Evolutionary conservation across 2,797 vertebrate genomes (phyloP).

Genomic region (Eremophila alpestris): DNA sequence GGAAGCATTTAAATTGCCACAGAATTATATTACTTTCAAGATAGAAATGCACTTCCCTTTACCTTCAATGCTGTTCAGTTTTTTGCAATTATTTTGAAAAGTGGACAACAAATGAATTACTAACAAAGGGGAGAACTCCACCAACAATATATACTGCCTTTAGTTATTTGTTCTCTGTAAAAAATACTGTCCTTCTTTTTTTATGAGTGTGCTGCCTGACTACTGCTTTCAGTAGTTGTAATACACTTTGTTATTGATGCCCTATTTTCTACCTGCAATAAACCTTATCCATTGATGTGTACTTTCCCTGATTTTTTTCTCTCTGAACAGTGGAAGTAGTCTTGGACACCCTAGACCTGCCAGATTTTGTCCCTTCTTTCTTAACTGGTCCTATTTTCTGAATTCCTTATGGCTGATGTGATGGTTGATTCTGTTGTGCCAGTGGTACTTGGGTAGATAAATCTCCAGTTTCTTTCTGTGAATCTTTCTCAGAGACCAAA

Average conservation of each 20-base stretch:
- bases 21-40: not conserved
- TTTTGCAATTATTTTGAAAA: constrained; percentile 26
- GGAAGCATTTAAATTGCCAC: not conserved
- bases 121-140: constrained; percentile 16
- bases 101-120: constrained; percentile 29
- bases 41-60: not conserved
- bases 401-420: not conserved
- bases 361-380: not conserved
- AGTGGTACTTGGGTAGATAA: not conserved
- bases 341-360: not conserved
- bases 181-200: not conserved
- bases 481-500: not conserved
- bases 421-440: not conserved
- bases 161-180: not conserved
- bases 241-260: not conserved
- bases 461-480: not conserved
- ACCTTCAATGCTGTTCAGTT: not conserved
- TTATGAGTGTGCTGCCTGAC: not conserved
- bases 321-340: not conserved
- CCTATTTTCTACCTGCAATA: not conserved
- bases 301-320: not conserved
- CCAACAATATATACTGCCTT: not conserved
- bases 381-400: not conserved
- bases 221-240: not conserved
- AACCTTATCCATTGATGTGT: not conserved